Evolutionary conservation across 2,797 vertebrate genomes (phyloP).

Genomic region (Acrossocheilus fasciatus): DNA sequence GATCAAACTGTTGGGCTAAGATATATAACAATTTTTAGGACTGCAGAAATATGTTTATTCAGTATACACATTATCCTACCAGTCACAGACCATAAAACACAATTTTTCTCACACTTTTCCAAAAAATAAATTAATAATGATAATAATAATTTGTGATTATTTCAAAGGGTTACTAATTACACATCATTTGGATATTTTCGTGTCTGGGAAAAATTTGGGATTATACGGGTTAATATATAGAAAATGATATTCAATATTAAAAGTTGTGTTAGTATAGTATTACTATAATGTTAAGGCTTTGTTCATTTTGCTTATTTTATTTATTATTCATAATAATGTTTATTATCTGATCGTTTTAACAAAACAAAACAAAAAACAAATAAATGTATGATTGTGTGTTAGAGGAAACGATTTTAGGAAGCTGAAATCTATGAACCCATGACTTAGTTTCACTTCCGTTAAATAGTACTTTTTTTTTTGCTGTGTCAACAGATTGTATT

Average conservation of each 20-base stretch:
- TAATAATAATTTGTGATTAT: no score
- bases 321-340: background rate
- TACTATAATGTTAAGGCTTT: background rate
- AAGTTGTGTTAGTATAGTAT: background rate
- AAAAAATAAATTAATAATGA: no score
- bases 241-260: background rate
- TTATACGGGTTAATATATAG: background rate
- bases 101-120: no score
- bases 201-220: no score
- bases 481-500: background rate
- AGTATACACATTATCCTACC: no score
- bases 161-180: no score
- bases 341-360: background rate
- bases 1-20: no score
- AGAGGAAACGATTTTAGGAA: background rate
- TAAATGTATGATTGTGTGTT: background rate
- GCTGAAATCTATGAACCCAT: background rate
- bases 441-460: conserved; percentile 35
- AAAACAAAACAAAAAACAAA: no score
- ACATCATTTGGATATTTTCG: no score
- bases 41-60: no score
- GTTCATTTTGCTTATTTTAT: background rate
- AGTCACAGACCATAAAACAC: no score
- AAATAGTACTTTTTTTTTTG: background rate
- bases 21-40: no score